phyloP scores from a whole-genome alignment of 2,113 vertebrate species.

The Saguinus midas region DNA sequence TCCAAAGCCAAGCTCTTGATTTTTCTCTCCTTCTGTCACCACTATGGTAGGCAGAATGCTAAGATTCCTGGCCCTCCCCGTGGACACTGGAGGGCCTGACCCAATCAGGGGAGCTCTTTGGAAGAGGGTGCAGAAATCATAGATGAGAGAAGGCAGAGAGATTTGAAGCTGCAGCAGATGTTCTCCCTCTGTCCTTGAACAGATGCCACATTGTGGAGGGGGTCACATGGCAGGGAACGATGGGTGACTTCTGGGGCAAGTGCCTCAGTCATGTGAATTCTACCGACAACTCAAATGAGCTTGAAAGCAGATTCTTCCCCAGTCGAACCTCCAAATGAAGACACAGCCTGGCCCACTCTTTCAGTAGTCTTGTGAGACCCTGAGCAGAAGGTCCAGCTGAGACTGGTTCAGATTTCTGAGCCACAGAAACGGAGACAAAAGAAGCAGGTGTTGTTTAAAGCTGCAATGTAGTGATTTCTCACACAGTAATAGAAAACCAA shows the following conservation, averaged over 20 bases:
- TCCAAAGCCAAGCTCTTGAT: not conserved
- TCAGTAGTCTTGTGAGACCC: not conserved
- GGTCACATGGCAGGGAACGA: not conserved
- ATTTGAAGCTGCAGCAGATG: not conserved
- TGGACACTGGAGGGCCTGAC: not conserved
- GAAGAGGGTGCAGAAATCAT: not conserved
- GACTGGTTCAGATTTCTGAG: not conserved
- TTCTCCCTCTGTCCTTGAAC: not conserved
- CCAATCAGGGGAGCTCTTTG: not conserved
- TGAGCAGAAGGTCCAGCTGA: not conserved
- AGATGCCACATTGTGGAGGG: not conserved
- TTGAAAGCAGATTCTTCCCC: not conserved
- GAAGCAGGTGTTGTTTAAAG: too few species aligned
- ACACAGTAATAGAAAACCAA: not conserved
- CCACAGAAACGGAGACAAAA: not conserved
- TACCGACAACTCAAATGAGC: not conserved
- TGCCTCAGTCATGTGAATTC: not conserved
- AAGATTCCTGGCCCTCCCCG: not conserved
- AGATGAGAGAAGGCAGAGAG: not conserved
- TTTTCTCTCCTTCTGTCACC: not conserved
- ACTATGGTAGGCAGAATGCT: not conserved
- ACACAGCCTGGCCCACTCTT: not conserved
- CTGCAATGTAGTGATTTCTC: not conserved
- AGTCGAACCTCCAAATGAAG: not conserved
- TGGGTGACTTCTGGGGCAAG: fast-evolving